Evolutionary conservation across 2,888 invertebrate species (phyloP).

Genomic region (Sarcophaga rosellei): DNA sequence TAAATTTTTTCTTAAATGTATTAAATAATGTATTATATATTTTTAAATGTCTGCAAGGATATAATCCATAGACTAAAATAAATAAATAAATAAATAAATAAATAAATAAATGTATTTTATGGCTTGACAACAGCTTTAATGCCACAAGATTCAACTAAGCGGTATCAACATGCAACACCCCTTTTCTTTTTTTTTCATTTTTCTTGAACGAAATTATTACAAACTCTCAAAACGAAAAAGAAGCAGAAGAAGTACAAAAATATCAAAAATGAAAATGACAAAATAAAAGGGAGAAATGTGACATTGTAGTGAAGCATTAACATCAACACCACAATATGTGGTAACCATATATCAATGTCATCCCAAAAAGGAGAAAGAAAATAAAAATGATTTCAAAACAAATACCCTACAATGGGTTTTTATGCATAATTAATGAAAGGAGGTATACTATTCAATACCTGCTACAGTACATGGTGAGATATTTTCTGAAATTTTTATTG

Average conservation of each 20-base stretch:
- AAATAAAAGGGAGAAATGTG: constrained; percentile 45
- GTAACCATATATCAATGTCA: constrained; percentile 63
- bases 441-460: too few relatives aligned
- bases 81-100: too few relatives aligned
- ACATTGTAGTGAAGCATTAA: constrained; percentile 55
- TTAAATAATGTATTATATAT: too few relatives aligned
- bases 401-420: neutral
- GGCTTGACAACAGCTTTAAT: constrained; percentile 47
- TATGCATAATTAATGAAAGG: neutral
- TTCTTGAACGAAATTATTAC: neutral
- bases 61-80: too few relatives aligned
- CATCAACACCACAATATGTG: constrained; percentile 59
- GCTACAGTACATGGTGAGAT: too few relatives aligned
- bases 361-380: constrained; percentile 31
- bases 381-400: constrained; percentile 24
- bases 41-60: too few relatives aligned
- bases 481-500: too few relatives aligned
- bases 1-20: too few relatives aligned
- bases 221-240: neutral
- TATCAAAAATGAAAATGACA: constrained; percentile 25
- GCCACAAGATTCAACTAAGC: constrained; percentile 45
- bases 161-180: constrained; percentile 36
- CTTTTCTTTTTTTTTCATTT: constrained; percentile 14
- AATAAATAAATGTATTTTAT: constrained; percentile 48
- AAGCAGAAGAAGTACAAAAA: neutral